Base-by-base conservation (phyloP, 2,888 invertebrate species). In the Sipunculus nudus region DNA sequence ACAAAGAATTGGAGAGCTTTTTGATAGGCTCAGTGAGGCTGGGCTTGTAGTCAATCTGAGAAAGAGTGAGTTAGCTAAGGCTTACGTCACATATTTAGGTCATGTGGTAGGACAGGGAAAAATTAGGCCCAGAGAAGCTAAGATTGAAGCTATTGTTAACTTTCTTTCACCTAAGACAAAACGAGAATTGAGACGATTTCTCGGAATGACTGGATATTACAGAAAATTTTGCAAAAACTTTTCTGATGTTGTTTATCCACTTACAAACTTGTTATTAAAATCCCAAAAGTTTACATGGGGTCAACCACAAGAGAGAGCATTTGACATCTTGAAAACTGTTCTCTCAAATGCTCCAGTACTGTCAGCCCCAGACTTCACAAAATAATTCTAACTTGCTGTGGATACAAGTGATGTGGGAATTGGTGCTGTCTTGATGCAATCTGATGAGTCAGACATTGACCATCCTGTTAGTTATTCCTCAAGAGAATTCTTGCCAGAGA, bases 1-100 rank as follows among this genome's bases (percentile, higher is more conserved):
- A 8, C 16, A 6, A 8, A 6, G 13, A 31, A 35, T 50, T 10
- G 10, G 50, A 8, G 8, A 5, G 8, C 8, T 35, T 6, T 35
- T 50, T 35, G 19, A 35, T 8, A 31, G 50, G 8, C 19, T 50
- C 6, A 35, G 13, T 8, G 35, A 31, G 6, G 31, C 28, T 26
- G 10, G 38, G 13, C 23, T 59, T 4, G 29, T 19, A 3, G 21
- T 59, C 6, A 59, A 59, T 31, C 26, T 59, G 21, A 13, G 23
- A 21, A 59, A 59, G 41, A 41, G 56, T 57, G 56, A 59, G 8
- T 58, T 59, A 45, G 25, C 29, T 25, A 10, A 59, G 45, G 59
- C 57, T n/a, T 21, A 8, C 5, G 58, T 67, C 13, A 66, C 54
- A 29, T 67, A 59, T 39, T 46, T 67, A n/a, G 68, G 71, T 25